Base-by-base conservation (phyloP, 2,797 vertebrate genomes). In the Sylvilagus floridanus region DNA sequence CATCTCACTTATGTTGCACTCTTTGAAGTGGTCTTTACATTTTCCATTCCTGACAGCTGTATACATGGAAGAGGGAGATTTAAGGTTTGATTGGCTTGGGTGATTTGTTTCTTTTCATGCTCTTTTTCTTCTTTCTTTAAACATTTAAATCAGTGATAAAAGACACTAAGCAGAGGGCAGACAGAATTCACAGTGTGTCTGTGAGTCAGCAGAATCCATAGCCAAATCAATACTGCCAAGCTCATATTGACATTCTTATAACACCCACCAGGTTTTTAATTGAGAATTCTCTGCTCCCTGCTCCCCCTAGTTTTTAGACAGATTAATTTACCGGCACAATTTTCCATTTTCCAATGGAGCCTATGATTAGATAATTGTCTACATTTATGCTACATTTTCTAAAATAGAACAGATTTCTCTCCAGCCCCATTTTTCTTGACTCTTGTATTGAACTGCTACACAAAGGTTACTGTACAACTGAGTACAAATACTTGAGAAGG, bases 191-290 rank as follows among this genome's bases (percentile, higher is more conserved):
- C 37, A 54, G 24, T 88, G 73, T 91, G 26, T 90, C 76, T 89
- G 69, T 96, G 94, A 92, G 42, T 95, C 71, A 92, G 83, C 91
- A 87, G 86, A 95, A 82, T 79, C 68, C 21, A 71, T 81, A 84
- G 37, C 77, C 54, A 95, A 93, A 87, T 96, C 71, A 94, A 28
- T 95, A 57, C 37, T 89, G 69, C 72, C 68, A 95, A n/a, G 35
- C 60, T 93, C 76, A 52, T 93, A 85, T 10, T 94, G 77, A 88
- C 65, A 71, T 88, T 88, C 21, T 93, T 96, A 30, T 71, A 94
- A 96, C 32, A 88, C 57, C 21, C 68, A 92, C 28, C 24, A 63
- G 66, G 82, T 69, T 96, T 97, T 95, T 88, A 95, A 94, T 76
- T 90, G 72, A 95, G 73, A 88, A 81, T 89, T 91, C 47, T 83